phyloP scores from a whole-genome alignment of 1,140 invertebrate species.

The Branchinecta lynchi region DNA sequence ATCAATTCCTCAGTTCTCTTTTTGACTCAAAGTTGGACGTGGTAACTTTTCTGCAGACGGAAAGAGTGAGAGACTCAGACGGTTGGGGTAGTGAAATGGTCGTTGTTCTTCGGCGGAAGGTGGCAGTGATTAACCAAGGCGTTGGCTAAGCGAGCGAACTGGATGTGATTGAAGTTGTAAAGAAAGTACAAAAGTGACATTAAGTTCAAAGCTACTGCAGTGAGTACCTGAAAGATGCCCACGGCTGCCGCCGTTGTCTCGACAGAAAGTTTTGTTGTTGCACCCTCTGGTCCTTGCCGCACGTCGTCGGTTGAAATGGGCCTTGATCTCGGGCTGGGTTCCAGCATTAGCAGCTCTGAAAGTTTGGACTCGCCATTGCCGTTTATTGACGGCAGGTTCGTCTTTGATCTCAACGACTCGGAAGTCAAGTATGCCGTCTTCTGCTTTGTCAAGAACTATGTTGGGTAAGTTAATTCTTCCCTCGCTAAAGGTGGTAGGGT shows the following conservation, averaged over 20 bases:
- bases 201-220: too few species aligned
- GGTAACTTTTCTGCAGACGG: too few species aligned
- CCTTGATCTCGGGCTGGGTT: background rate
- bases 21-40: too few species aligned
- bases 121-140: too few species aligned
- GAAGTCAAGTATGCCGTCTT: background rate
- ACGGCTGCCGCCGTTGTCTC: background rate
- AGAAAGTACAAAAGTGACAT: too few species aligned
- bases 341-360: background rate
- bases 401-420: background rate
- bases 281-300: background rate
- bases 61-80: too few species aligned
- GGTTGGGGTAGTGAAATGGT: too few species aligned
- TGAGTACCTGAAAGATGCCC: background rate
- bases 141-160: too few species aligned
- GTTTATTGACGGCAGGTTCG: background rate
- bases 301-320: background rate
- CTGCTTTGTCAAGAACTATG: background rate
- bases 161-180: too few species aligned
- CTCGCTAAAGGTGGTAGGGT: too few species aligned
- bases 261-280: constrained; percentile 8
- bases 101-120: too few species aligned
- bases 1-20: too few species aligned
- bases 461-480: background rate
- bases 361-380: background rate